Percentiles rank a stretch among this genome's conserved stretches.
phyloP scores from a whole-genome alignment of 2,888 invertebrate genomes.

The Plusia festucae region DNA sequence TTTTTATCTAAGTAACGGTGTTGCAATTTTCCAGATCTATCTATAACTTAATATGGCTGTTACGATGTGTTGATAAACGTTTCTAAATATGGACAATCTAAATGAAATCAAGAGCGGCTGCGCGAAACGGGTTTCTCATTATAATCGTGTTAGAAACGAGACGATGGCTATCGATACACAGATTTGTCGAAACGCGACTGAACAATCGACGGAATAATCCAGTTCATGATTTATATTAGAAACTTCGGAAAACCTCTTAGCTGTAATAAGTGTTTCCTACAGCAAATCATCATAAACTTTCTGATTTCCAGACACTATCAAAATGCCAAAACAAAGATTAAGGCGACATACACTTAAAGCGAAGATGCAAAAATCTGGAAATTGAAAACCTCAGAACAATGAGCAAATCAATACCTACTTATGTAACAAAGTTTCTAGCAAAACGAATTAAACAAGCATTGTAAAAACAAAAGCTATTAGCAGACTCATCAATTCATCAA shows the following conservation, averaged over 20 bases:
- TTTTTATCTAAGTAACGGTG: constrained; percentile 1
- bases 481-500: constrained; percentile 48
- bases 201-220: constrained; percentile 23
- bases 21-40: constrained; percentile 16
- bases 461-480: constrained; percentile 37
- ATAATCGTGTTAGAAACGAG: constrained; percentile 47
- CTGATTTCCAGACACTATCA: not conserved
- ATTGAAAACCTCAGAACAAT: too few species aligned
- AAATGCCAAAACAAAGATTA: not conserved
- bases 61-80: constrained; percentile 49
- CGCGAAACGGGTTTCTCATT: constrained; percentile 60
- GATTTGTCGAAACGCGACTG: constrained; percentile 25
- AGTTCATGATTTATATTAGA: constrained; percentile 12
- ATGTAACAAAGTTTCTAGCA: constrained; percentile 6
- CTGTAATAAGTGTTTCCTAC: constrained; percentile 14
- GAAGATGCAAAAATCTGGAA: not conserved
- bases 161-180: constrained; percentile 30
- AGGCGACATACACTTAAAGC: not conserved
- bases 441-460: constrained; percentile 26
- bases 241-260: not conserved
- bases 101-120: constrained; percentile 69
- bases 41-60: constrained; percentile 38
- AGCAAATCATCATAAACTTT: constrained; percentile 5
- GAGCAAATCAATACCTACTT: not conserved
- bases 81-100: constrained; percentile 61